Evolutionary conservation across 2,113 vertebrate genomes (phyloP), one percentile per base, ranked within the genome.

Genomic region (Parotia lawesii): DNA sequence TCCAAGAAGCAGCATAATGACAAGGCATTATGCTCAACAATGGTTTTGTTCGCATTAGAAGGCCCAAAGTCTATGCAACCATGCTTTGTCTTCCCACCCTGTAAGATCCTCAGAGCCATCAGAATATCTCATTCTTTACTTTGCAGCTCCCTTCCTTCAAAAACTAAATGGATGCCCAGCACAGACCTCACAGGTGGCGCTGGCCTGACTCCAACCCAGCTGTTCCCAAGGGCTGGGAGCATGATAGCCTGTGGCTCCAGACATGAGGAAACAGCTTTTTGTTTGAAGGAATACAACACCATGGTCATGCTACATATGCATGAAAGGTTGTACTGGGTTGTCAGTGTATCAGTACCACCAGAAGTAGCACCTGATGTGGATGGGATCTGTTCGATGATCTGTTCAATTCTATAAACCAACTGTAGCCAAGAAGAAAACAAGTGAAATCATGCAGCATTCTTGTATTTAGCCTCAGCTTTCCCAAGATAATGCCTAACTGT

Each of bases 131-230:
- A 13, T 77, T 73, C 14, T 62, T 76, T 57, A 44, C 18, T 24
- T 37, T 57, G 11, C 37, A 57, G 6, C 15, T 87, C 20, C 11
- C 12, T 69, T 72, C 37, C 40, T 89, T 87, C 44, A 60, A 60
- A 31, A 77, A 72, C 7, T 25, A 28, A 15, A 6, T 11, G 33
- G 15, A 57, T 71, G 15, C 11, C 25, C 29, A 70, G 24, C 64
- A 77, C 33, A 81, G 17, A 24, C 13, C 6, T 85, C 4, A 1
- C 0, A 1, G 27, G 25, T 2, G 5, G 4, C 3, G 1, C 23
- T 75, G 29, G 23, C 65, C 24, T 76, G 8, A 61, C 15, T 74
- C 22, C 4, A 6, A 11, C 15, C 14, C 57, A 85, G 44, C 44
- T 9, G 2, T 38, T 92, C 48, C n/a, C 25, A 42, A 45, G 38